Evolutionary conservation across 2,113 vertebrate species (phyloP), one percentile per base, ranked within the genome.

Genomic region (Okapia johnstoni): DNA sequence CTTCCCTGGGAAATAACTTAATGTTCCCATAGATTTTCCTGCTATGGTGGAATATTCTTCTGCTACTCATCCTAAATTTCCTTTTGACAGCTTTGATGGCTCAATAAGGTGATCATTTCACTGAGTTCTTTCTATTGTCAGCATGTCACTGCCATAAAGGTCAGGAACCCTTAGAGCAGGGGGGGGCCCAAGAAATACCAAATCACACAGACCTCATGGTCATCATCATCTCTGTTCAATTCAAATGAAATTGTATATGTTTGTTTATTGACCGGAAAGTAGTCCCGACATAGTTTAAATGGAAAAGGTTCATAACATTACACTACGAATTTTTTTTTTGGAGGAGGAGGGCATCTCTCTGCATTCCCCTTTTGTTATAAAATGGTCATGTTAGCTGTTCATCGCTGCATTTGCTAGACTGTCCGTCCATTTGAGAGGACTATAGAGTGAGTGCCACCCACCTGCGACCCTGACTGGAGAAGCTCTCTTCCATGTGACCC

Each of bases 1-100:
- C 94, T 97, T 98, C 88, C 70, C 91, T 96, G 61, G 96, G 94
- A 97, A 97, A 97, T 93, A 58, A 94, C 91, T 93, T 96, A 52
- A 89, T 63, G 76, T 92, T 92, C 63, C 86, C 93, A 33, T 81
- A 73, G 90, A 87, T 85, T 85, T 92, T 60, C 85, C 85, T 89
- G 63, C 86, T 58, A 36, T 54, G 83, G 76, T 21, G 70, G 73
- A 46, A 93, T 63, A 14, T 60, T 66, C 80, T 95, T 88, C 93
- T 93, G 86, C 54, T 79, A 46, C 88, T 93, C 17, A 0, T 33
- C 81, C 94, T 93, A 55, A 94, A 96, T 96, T 93, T 92, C 92
- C 87, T 84, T 89, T 40, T 63, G 95, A 90, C 89, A n/a, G 58
- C 26, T 84, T 50, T 88, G 96, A 94, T 60, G 93, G 57, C 80